These are phyloP conservation scores for Drosophila insularis DNA, from an alignment of 1,140 invertebrate species.

Conservation along the genomic window DNA sequence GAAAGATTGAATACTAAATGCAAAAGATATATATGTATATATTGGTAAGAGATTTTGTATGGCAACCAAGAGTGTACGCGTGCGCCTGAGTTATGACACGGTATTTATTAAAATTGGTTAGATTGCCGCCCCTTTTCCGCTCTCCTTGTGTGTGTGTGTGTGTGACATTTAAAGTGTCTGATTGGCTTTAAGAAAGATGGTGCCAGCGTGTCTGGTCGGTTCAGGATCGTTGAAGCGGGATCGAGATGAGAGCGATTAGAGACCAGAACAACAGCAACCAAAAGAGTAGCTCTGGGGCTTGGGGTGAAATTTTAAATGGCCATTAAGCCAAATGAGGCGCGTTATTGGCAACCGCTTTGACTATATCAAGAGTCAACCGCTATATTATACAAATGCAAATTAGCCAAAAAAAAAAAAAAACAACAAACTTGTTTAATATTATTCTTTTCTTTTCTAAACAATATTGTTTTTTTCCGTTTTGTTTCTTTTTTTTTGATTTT, in stretches of 20 bases:
- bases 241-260: conserved; percentile 53
- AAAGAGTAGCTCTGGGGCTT: conserved; percentile 48
- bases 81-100: conserved; percentile 72
- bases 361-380: conserved; percentile 58
- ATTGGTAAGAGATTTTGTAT: conserved; percentile 48
- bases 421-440: background rate
- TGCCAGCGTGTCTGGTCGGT: conserved; percentile 68
- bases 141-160: background rate
- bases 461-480: conserved; percentile 30
- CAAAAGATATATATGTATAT: conserved; percentile 37
- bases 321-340: conserved; percentile 68
- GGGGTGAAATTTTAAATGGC: conserved; percentile 75
- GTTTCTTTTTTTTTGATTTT: background rate
- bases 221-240: conserved; percentile 55
- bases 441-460: conserved; percentile 30
- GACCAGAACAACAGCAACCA: background rate
- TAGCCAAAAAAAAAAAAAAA: conserved; percentile 41
- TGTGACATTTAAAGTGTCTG: conserved; percentile 46
- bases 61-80: conserved; percentile 54
- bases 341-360: conserved; percentile 58
- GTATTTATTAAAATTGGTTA: conserved; percentile 38
- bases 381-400: conserved; percentile 74
- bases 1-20: conserved; percentile 67
- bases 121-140: conserved; percentile 15
- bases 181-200: conserved; percentile 20